Evolutionary conservation across 92 coral and sea anemone species (phyloP).

Genomic region (Paragorgia papillata): DNA sequence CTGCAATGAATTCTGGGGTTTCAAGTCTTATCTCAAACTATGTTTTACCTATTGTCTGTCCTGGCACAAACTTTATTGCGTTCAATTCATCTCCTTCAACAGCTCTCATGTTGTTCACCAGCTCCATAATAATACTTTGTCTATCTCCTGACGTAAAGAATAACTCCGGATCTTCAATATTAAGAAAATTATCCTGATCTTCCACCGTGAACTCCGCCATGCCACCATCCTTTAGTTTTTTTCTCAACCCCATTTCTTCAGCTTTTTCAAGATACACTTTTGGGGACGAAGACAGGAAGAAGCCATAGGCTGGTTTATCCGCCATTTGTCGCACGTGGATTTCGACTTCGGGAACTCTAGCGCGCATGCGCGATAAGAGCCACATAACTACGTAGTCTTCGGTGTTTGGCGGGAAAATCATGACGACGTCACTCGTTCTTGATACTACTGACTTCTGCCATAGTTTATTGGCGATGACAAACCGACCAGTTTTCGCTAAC

Average conservation of each 20-base stretch:
- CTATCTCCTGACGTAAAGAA: constrained; percentile 93
- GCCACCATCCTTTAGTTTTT: constrained; percentile 94
- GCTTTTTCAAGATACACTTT: constrained; percentile 83
- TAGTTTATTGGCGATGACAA: constrained; percentile 92
- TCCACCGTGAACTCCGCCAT: constrained; percentile 84
- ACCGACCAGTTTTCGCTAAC: constrained; percentile 82
- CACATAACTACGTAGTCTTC: constrained; percentile 99
- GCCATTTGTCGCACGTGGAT: constrained; percentile 99
- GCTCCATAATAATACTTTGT: constrained; percentile 90
- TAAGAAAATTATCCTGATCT: constrained; percentile 70
- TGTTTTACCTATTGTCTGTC: constrained; percentile 86
- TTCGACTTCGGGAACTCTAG: constrained; percentile 88
- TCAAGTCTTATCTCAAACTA: no score
- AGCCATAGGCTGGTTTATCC: constrained; percentile 89
- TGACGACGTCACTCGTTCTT: constrained; percentile 87
- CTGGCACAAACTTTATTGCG: constrained; percentile 90
- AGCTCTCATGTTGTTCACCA: constrained; percentile 88
- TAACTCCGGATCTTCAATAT: constrained; percentile 83
- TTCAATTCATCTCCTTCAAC: constrained; percentile 96
- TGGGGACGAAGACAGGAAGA: constrained; percentile 77
- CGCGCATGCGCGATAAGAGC: constrained; percentile 95
- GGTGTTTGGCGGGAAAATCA: constrained; percentile 93
- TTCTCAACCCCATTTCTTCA: constrained; percentile 80
- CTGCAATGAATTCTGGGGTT: no score
- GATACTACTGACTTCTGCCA: constrained; percentile 98